Evolutionary conservation across 2,888 invertebrate species (phyloP).

Genomic region (Xanthia icteritia): DNA sequence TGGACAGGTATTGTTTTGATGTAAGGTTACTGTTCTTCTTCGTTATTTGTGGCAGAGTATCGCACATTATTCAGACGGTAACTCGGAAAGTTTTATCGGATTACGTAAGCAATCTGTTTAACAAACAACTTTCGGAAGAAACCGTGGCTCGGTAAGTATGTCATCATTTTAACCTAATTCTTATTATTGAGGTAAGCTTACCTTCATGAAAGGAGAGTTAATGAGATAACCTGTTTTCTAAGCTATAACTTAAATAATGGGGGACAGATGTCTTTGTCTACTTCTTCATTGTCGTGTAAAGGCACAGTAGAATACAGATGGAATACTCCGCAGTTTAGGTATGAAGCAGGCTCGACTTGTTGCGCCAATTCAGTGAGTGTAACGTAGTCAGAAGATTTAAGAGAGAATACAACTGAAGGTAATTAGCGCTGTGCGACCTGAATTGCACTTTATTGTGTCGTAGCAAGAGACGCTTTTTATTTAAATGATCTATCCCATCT

Average conservation of each 20-base stretch:
- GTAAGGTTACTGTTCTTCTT: slow-evolving; percentile 40
- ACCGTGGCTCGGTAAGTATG: neutral
- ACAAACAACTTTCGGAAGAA: slow-evolving; percentile 9
- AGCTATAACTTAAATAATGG: neutral
- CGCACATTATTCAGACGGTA: slow-evolving; percentile 9
- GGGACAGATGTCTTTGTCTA: neutral
- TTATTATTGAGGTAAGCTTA: neutral
- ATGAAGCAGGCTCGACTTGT: too few species aligned
- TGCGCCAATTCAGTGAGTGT: too few species aligned
- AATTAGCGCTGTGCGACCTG: too few species aligned
- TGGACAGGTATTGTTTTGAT: slow-evolving; percentile 32
- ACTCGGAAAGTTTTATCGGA: slow-evolving; percentile 32
- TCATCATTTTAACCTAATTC: neutral
- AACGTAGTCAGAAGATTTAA: too few species aligned
- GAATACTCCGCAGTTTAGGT: too few species aligned
- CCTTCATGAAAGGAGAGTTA: neutral
- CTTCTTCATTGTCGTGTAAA: neutral
- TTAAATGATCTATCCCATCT: too few species aligned
- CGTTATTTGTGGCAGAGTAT: slow-evolving; percentile 23
- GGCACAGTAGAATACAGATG: too few species aligned
- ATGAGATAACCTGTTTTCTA: neutral
- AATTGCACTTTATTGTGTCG: too few species aligned
- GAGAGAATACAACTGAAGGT: too few species aligned
- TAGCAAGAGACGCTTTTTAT: too few species aligned
- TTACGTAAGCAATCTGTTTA: slow-evolving; percentile 23